Conservation (phyloP, 1,140 invertebrate species). For the Drosophila nasuta region DNA sequence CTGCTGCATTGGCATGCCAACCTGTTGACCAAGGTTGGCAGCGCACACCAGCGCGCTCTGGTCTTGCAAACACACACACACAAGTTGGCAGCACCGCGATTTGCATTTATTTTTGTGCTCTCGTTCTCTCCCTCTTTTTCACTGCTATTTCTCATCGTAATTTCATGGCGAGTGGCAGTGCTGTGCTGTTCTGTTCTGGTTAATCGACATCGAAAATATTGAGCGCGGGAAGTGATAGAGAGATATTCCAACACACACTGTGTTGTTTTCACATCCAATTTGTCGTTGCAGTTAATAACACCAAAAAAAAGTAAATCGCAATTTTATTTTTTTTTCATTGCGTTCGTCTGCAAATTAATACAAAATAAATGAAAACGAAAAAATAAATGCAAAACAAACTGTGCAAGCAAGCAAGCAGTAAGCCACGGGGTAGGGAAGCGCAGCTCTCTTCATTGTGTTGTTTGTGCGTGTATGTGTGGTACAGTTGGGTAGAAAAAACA, state of each 20-base stretch:
- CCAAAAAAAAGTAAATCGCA: conserved; percentile 40
- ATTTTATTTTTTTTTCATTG: conserved; percentile 6
- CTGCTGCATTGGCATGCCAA: conserved; percentile 36
- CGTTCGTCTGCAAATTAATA: conserved; percentile 12
- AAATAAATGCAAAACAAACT: conserved; percentile 30
- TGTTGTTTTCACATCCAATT: conserved; percentile 45
- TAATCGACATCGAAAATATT: conserved; percentile 59
- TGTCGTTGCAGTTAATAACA: conserved; percentile 42
- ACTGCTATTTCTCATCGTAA: conserved; percentile 48
- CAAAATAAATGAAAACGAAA: neutral
- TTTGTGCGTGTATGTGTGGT: conserved; percentile 75
- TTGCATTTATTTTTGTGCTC: conserved; percentile 22
- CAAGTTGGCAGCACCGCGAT: conserved; percentile 31
- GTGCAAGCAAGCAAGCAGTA: conserved; percentile 7
- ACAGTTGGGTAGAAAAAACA: conserved; percentile 82
- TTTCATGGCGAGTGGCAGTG: conserved; percentile 56
- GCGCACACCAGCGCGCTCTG: neutral
- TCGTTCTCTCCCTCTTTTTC: conserved; percentile 54
- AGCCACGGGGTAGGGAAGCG: conserved; percentile 40
- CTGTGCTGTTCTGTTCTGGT: conserved; percentile 40
- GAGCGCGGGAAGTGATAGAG: conserved; percentile 60
- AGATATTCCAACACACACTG: conserved; percentile 3
- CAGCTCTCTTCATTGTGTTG: conserved; percentile 19
- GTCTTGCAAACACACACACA: neutral
- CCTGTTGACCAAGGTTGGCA: conserved; percentile 43